Evolutionary conservation across 2,888 invertebrate genomes (phyloP).

Genomic region (Rhingia rostrata): DNA sequence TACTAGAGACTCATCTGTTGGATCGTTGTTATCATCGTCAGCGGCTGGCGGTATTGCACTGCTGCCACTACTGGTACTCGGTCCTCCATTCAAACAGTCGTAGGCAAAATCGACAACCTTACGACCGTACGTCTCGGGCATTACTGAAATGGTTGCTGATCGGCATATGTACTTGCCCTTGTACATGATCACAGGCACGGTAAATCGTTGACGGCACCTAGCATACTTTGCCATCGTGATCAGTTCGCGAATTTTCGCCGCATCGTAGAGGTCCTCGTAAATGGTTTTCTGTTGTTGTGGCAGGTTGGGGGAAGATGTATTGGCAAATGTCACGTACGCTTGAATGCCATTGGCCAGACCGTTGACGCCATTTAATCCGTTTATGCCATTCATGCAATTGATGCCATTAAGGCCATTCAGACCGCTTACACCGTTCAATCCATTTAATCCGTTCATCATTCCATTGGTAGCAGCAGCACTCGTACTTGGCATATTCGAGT

Average conservation of each 20-base stretch:
- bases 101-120: slow-evolving; percentile 85
- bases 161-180: slow-evolving; percentile 89
- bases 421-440: slow-evolving; percentile 28
- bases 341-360: slow-evolving; percentile 77
- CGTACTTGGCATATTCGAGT: slow-evolving; percentile 77
- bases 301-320: slow-evolving; percentile 75
- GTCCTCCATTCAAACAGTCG: slow-evolving; percentile 78
- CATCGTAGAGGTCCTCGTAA: slow-evolving; percentile 85
- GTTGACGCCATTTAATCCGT: not conserved
- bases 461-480: slow-evolving; percentile 76
- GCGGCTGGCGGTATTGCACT: slow-evolving; percentile 23
- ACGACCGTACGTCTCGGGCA: slow-evolving; percentile 89
- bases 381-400: slow-evolving; percentile 73
- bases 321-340: slow-evolving; percentile 79
- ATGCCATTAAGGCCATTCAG: not conserved
- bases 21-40: slow-evolving; percentile 79
- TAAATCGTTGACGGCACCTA: slow-evolving; percentile 89
- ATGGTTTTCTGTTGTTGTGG: slow-evolving; percentile 83
- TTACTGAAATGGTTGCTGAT: slow-evolving; percentile 89
- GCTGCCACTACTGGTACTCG: slow-evolving; percentile 62
- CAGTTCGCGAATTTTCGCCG: slow-evolving; percentile 85
- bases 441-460: slow-evolving; percentile 4
- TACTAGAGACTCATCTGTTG: slow-evolving; percentile 79
- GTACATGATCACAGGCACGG: slow-evolving; percentile 90
- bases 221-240: slow-evolving; percentile 88